A percentile compares a stretch with the other conserved stretches of the same genome.
These are phyloP conservation scores for Caenorhabditis imperialis DNA, from an alignment of 2,888 invertebrate species.

Conservation along the genomic window DNA sequence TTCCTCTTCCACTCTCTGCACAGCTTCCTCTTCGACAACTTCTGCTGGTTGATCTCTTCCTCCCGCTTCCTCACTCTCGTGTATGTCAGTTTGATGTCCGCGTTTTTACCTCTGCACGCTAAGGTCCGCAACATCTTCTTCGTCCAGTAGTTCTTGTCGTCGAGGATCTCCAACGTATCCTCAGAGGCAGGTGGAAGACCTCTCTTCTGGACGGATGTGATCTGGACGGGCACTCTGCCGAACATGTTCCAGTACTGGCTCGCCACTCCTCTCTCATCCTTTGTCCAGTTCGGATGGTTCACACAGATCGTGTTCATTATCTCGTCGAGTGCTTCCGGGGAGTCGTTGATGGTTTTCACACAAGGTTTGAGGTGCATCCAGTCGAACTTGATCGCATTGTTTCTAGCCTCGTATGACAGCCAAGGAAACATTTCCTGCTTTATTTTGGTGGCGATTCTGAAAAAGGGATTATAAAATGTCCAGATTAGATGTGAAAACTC, in stretches of 20 bases:
- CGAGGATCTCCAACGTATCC: constrained; percentile 22
- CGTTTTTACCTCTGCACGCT: not conserved
- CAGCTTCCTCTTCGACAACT: not conserved
- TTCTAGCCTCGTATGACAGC: not conserved
- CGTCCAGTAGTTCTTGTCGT: constrained; percentile 32
- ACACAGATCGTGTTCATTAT: not conserved
- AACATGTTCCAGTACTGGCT: constrained; percentile 44
- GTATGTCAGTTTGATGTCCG: constrained; percentile 19
- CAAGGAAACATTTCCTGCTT: not conserved
- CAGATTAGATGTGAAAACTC: constrained; percentile 8
- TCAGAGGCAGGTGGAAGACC: not conserved
- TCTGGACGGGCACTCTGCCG: constrained; percentile 34
- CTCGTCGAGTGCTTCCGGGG: not conserved
- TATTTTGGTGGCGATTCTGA: constrained; percentile 39
- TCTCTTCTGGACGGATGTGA: not conserved
- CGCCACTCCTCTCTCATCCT: constrained; percentile 12
- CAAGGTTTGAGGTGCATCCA: constrained; percentile 32
- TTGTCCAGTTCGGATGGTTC: constrained; percentile 1
- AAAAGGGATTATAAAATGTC: not conserved
- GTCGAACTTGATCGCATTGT: constrained; percentile 12
- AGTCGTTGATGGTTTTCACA: constrained; percentile 15
- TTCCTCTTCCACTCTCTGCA: constrained; percentile 21
- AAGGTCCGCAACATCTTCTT: constrained; percentile 19
- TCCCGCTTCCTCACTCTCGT: constrained; percentile 7
- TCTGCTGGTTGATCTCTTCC: constrained; percentile 13